Base-by-base conservation (phyloP, 2,888 invertebrate species). In the Sclerodermus sp. region DNA sequence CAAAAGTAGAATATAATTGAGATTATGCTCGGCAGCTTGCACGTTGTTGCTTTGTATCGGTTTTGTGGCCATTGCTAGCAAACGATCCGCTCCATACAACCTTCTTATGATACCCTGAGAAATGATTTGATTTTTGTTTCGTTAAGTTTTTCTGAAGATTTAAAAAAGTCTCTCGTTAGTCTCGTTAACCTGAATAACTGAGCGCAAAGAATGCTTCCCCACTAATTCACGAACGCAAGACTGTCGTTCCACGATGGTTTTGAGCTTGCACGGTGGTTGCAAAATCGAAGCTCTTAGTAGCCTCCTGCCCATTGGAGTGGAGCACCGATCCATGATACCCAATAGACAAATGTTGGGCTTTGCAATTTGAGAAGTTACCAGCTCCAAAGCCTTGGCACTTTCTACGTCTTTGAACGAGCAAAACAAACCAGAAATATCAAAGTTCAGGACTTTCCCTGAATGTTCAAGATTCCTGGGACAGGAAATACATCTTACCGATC, bases 271-370 rank as follows among this genome's bases (percentile, higher is more conserved):
- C 0, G 88, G 86, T 0, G 96, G 96, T 73, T 91, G 90, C 8
- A 91, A 79, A 57, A 96, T 87, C 43, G 87, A 85, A 0, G 92
- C 88, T 47, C 95, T 80, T n/a, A 96, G 79, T 30, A 89, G 83
- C 53, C 93, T 81, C 15, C 85, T 82, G 1, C 96, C 96, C 46
- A 91, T 87, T 32, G 82, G 79, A 0, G 91, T 92, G 14, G 82
- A 79, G 50, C 90, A 90, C 60, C 82, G 79, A 70, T 90, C 86
- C 41, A 92, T 69, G n/a, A 86, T 78, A 3, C 85, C 86, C 58
- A 85, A 83, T 9, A 92, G 77, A 45, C 84, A 86, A 42, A 84
- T 78, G 50, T 79, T 79, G 51, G 82, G 81, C 2, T 80, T 80
- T 32, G 79, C 76, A 10, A 80, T 79, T 47, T 84, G 69, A 0